Conservation (phyloP, 2,113 vertebrate species). For the Chaenocephalus aceratus region DNA sequence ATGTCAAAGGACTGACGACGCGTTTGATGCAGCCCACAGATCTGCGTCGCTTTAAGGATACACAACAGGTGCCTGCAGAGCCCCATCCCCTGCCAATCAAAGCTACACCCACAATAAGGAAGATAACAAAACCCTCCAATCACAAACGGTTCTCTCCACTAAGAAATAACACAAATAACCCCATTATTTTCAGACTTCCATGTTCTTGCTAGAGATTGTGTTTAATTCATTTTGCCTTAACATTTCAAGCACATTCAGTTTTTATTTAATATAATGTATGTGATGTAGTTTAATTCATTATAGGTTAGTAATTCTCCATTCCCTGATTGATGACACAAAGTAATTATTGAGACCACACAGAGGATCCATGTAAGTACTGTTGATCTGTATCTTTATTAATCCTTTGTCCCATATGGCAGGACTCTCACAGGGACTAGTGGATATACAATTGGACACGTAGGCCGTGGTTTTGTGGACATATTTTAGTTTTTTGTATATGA, state of each 20-base stretch:
- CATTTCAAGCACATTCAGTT: neutral
- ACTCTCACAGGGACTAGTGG: neutral
- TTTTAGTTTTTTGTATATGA: neutral
- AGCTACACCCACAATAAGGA: neutral
- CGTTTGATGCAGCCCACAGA: constrained; percentile 11
- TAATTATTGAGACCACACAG: constrained; percentile 14
- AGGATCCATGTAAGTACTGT: constrained; percentile 1
- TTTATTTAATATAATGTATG: neutral
- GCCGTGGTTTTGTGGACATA: neutral
- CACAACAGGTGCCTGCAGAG: constrained; percentile 72
- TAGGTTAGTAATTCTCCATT: neutral
- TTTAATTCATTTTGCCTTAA: neutral
- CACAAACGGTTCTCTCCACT: too few species aligned
- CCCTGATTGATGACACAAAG: constrained; percentile 16
- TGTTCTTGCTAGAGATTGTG: neutral
- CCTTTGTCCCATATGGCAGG: constrained; percentile 19
- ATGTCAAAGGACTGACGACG: constrained; percentile 12
- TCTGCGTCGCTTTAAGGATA: constrained; percentile 28
- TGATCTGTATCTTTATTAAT: constrained; percentile 25
- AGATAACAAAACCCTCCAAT: neutral
- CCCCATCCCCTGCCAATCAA: constrained; percentile 4
- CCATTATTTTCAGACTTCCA: neutral
- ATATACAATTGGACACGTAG: neutral
- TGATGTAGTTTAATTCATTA: constrained; percentile 1
- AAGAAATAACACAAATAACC: neutral